Percentiles rank a stretch among this genome's conserved stretches.
Conservation (phyloP, 1,140 invertebrate species). For the Leptinotarsa lineolata region DNA sequence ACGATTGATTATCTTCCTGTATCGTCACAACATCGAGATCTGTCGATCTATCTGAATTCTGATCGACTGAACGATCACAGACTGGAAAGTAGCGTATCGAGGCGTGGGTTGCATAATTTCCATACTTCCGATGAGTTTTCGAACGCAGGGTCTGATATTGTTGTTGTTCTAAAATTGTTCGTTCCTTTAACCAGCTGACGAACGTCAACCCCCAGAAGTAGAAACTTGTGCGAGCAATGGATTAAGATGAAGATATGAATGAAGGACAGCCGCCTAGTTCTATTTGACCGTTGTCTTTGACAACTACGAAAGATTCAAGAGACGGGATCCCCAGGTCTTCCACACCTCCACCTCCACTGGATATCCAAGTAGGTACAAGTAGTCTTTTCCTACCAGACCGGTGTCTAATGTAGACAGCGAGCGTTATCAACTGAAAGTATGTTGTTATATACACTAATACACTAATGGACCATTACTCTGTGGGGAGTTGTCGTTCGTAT, state of each 20-base stretch:
- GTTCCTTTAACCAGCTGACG: too few species aligned
- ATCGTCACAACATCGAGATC: too few species aligned
- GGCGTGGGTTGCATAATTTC: conserved; percentile 57
- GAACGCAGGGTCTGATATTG: conserved; percentile 64
- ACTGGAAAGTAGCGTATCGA: conserved; percentile 59
- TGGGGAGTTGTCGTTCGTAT: too few species aligned
- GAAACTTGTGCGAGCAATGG: too few species aligned
- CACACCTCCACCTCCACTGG: conserved; percentile 43
- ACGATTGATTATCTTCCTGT: too few species aligned
- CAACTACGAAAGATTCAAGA: conserved; percentile 57
- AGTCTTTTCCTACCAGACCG: not conserved
- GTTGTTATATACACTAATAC: too few species aligned
- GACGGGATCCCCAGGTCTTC: conserved; percentile 52
- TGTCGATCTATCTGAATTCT: conserved; percentile 60
- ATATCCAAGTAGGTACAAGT: conserved; percentile 51
- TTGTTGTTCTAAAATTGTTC: too few species aligned
- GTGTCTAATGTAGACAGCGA: not conserved
- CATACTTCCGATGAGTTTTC: conserved; percentile 65
- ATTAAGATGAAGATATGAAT: conserved; percentile 63
- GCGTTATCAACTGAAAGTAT: not conserved
- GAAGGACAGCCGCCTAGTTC: conserved; percentile 65
- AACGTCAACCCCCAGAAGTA: too few species aligned
- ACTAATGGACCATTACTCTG: too few species aligned
- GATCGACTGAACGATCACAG: conserved; percentile 57
- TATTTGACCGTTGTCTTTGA: conserved; percentile 68